Base-by-base conservation (phyloP, 23 tunicate genomes). In the Ascidia mentula region DNA sequence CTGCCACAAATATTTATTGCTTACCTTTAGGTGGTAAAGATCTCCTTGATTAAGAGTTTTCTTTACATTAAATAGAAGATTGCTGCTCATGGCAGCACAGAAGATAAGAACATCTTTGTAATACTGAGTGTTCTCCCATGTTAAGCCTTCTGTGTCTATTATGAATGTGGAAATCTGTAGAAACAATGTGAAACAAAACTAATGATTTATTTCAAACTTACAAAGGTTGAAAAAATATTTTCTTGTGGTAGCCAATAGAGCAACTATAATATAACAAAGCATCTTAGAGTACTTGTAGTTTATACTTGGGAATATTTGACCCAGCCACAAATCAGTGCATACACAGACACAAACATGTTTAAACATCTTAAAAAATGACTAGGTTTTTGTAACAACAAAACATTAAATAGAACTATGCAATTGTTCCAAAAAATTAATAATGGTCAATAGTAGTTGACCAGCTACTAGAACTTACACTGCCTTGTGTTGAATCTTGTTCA, bases 41-140 rank as follows among this genome's bases (percentile, higher is more conserved):
- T 53, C 65, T 20, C 28, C 22, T 9, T 53, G 65, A 26, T 53
- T 53, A 28, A 53, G 65, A 20, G 65, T 20, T 20, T 28, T 28
- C 22, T 26, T 53, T 3, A 53, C 65, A 53, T 53, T 53, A 28
- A 20, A 53, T 9, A 53, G 24, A 26, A 53, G 24, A 9, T 53
- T 53, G 65, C 65, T 53, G 65, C 65, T 53, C 24, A 53, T 53
- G 65, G 65, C 65, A 20, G 65, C 65, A 53, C 12, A 53, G 24
- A 53, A 53, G 12, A 53, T 6, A 5, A 53, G 13, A 53, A 53
- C 24, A 9, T 53, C 65, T 53, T 53, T 53, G 13, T 53, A 53
- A 6, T 20, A 28, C 1, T 26, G 24, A 1, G 65, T 20, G 65
- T 28, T 53, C 24, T 53, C 24, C 65, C 24, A 20, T 53, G 12